Percentiles rank a stretch among this genome's conserved stretches.
phyloP scores from a whole-genome alignment of 2,888 invertebrate genomes.

The Melinopterus prodromus region DNA sequence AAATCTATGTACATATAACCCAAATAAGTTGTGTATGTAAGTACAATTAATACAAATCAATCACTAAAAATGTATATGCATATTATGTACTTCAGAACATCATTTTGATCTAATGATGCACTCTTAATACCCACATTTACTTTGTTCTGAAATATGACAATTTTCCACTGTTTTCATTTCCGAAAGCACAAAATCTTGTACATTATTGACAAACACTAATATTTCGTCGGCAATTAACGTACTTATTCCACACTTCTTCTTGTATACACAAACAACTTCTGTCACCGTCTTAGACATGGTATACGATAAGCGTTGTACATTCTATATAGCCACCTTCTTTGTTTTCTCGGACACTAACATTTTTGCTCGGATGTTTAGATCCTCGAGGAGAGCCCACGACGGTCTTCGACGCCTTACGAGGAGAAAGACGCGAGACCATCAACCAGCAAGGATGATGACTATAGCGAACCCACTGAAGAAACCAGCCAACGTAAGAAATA shows the following conservation, averaged over 20 bases:
- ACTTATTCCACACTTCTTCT: neutral
- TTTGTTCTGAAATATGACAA: too few species aligned
- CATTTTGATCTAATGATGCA: too few species aligned
- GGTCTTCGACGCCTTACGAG: neutral
- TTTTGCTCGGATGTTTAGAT: neutral
- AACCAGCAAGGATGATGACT: slow-evolving; percentile 56
- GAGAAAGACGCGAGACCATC: slow-evolving; percentile 54
- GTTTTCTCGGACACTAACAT: neutral
- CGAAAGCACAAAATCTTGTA: neutral
- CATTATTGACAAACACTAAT: neutral
- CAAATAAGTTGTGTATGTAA: too few species aligned
- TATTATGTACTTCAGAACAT: too few species aligned
- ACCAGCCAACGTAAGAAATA: slow-evolving; percentile 43
- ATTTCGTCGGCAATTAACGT: neutral
- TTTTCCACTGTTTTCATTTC: neutral
- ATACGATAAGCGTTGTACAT: neutral
- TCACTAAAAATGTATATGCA: too few species aligned
- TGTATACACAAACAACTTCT: neutral
- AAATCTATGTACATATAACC: too few species aligned
- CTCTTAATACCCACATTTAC: too few species aligned
- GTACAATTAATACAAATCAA: too few species aligned
- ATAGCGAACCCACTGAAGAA: slow-evolving; percentile 52
- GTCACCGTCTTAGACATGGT: neutral
- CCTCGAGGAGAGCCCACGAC: slow-evolving; percentile 24
- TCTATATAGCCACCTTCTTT: neutral